Evolutionary conservation across 2,113 vertebrate species (phyloP), one percentile per base, ranked within the genome.

Genomic region (Anguilla rostrata): DNA sequence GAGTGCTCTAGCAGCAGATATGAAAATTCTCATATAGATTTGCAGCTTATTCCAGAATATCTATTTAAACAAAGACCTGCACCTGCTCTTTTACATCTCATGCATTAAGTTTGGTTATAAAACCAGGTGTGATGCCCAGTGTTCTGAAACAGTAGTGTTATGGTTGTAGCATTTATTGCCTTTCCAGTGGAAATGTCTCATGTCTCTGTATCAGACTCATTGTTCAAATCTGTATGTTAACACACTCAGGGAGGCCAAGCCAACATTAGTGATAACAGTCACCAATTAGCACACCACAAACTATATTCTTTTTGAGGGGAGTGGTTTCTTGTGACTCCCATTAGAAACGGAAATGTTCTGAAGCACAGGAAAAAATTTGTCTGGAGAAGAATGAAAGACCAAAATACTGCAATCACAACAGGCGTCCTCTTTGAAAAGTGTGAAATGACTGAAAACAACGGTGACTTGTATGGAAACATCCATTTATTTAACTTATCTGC

Each of bases 191-290:
- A 34, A 34, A 18, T 22, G 66, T 71, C 41, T 81, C 34, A 18
- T 22, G 66, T 71, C 41, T 81, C 20, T 71, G 12, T 84, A 43
- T 88, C 29, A 82, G 86, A 43, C 43, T 86, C 71, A 86, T 81
- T 85, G 82, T 86, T 83, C 53, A 57, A 71, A 49, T 29, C 39
- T 84, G 11, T 5, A 39, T 4, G 60, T 88, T 90, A 85, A 90
- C 89, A 90, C 49, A 89, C 84, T 53, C 86, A 81, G 83, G 14
- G 40, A 75, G 78, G 92, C 89, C 90, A 94, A 93, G 90, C 81
- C 63, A 93, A 93, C 90, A 91, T 43, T 53, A 22, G 84, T 86
- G 88, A 90, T 86, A 87, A 81, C 78, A 88, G 87, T 82, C 85
- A 89, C 84, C 88, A 87, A 92, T 93, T 89, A 92, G 86, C 89